Base-by-base conservation (phyloP, 2,797 vertebrate genomes). In the Glyptemys insculpta region DNA sequence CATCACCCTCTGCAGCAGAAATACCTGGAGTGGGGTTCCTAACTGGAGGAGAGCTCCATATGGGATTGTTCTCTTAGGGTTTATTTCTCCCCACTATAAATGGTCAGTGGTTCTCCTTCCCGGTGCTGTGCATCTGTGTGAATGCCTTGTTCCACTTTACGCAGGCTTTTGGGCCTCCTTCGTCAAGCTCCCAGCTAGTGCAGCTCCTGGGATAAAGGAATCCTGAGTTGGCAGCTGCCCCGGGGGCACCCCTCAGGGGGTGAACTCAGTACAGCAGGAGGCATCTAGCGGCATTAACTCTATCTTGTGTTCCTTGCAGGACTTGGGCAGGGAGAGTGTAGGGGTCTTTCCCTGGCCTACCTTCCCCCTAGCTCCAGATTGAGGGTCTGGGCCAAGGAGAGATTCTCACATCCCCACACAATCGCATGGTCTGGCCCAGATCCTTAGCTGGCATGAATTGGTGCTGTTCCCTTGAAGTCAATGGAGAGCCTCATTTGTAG, bases 271-370 rank as follows among this genome's bases (percentile, higher is more conserved):
- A 25, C 23, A 25, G 72, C 37, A 4, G 72, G 12, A 27, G 23
- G 72, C 11, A 27, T 44, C 62, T n/a, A n/a, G 34, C 34, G 8
- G 16, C 62, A 65, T 37, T 80, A 18, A 74, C n/a, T 74, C 29
- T 25, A 85, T 23, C 4, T 7, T 25, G 23, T 18, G 29, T 34
- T 62, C 7, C 53, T 54, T 50, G 14, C 25, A 27, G 23, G 23
- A 8, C 25, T 85, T 49, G 19, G 14, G 53, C 27, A 23, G 4
- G 4, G 27, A 50, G 68, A 41, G 15, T 47, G n/a, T 1, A 9
- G 2, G 37, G 31, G 5, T 53, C 0, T n/a, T 53, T 37, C 50
- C 47, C 18, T 12, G 0, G 2, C 25, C 74, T 27, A 1, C 3
- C 74, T 62, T 65, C 44, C 27, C 21, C 65, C 76, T 29, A 3